Evolutionary conservation across 1,140 invertebrate genomes (phyloP).

Genomic region (Scaptomyza montana): DNA sequence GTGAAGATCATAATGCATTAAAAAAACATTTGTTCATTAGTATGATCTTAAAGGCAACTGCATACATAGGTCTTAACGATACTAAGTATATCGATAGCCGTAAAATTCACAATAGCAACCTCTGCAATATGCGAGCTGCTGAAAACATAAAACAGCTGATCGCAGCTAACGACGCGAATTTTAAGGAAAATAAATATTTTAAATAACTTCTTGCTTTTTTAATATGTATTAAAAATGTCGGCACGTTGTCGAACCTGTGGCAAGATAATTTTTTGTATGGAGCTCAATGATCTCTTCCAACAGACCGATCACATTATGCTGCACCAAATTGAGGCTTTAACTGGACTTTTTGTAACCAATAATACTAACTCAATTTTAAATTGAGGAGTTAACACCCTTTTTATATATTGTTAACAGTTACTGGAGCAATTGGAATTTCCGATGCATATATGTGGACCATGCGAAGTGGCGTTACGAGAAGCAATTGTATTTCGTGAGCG

Average conservation of each 20-base stretch:
- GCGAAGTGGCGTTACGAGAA: conserved; percentile 51
- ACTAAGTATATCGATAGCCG: background rate
- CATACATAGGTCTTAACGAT: background rate
- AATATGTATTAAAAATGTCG: conserved; percentile 44
- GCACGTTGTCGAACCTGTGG: conserved; percentile 61
- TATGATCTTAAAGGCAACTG: too few species aligned
- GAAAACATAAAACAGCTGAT: conserved; percentile 24
- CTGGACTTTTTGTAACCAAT: conserved; percentile 57
- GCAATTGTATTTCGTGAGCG: conserved; percentile 59
- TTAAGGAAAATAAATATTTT: conserved; percentile 1
- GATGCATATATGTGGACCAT: conserved; percentile 54
- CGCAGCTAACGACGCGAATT: conserved; percentile 28
- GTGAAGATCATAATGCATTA: too few species aligned
- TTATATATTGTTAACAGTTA: conserved; percentile 26
- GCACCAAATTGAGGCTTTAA: conserved; percentile 62
- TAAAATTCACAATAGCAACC: background rate
- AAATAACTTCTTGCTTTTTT: conserved; percentile 5
- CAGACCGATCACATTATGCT: conserved; percentile 54
- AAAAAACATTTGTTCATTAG: too few species aligned
- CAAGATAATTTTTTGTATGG: conserved; percentile 45
- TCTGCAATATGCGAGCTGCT: background rate
- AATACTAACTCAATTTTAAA: background rate
- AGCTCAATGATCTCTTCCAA: conserved; percentile 45
- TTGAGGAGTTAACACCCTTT: too few species aligned
- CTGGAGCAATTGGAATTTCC: conserved; percentile 40